Base-by-base conservation (phyloP, 2,888 invertebrate species). In the Apeira syringaria region DNA sequence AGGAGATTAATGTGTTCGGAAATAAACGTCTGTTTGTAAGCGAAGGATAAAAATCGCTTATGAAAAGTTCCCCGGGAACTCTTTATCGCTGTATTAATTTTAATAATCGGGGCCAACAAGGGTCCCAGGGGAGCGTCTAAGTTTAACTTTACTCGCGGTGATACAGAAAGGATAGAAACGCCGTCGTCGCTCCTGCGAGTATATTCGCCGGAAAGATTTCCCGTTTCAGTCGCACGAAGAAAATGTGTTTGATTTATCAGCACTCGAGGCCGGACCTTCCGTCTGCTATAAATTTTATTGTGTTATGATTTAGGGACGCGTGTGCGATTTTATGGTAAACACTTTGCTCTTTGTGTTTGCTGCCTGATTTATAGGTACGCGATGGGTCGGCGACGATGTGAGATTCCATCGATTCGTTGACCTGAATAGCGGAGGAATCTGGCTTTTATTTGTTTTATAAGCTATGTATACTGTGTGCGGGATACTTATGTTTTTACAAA, bases 191-290 rank as follows among this genome's bases (percentile, higher is more conserved):
- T 65, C 74, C 63, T 74, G 7, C 20, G 20, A 20, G 20, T 20
- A 70, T 82, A 80, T 85, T 86, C 80, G 76, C 78, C 69, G 72
- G 73, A 80, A 83, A 79, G 80, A 83, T 84, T 84, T 83, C 72
- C 77, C 76, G 74, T 74, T 74, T 68, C 68, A 79, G 80, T 84
- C 82, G 74, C 79, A 80, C 78, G 79, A 85, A 86, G 85, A 83
- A 85, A 86, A 80, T 81, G 80, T 80, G 77, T 85, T 83, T 86
- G 87, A 86, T 86, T 86, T 88, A 87, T 86, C 77, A 83, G 83
- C 81, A 83, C 86, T 87, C 79, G 80, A 85, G 84, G 82, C 85
- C 82, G 86, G 86, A 88, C 86, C 85, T 85, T 87, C 83, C 85
- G 83, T 63, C 73, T 57, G 84, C 87, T 80, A 87, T 88, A 88